Evolutionary conservation across 2,888 invertebrate species (phyloP).

Genomic region (Pristionchus fissidentatus): DNA sequence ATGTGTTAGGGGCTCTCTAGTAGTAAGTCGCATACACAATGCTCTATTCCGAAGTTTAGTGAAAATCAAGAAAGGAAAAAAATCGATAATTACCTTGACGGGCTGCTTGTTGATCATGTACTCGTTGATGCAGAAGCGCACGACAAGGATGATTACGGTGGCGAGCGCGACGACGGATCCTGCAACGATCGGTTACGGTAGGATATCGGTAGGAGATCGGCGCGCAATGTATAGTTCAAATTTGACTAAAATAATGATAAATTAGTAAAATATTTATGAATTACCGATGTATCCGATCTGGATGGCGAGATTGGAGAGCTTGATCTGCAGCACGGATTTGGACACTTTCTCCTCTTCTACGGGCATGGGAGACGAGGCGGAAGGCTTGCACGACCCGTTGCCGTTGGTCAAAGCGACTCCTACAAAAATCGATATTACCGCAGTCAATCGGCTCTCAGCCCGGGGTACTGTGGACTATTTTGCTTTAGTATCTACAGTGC

Average conservation of each 20-base stretch:
- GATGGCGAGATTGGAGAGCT: slow-evolving; percentile 73
- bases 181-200: too few relatives aligned
- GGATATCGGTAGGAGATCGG: too few relatives aligned
- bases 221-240: too few relatives aligned
- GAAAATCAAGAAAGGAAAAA: slow-evolving; percentile 32
- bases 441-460: too few relatives aligned
- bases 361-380: not conserved
- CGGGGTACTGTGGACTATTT: too few relatives aligned
- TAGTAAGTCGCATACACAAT: not conserved
- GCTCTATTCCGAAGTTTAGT: not conserved
- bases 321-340: slow-evolving; percentile 73
- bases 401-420: slow-evolving; percentile 22
- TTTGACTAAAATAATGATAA: slow-evolving; percentile 41
- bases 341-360: slow-evolving; percentile 51
- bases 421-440: not conserved
- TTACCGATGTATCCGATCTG: slow-evolving; percentile 75
- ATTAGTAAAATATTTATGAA: not conserved
- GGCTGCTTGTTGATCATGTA: slow-evolving; percentile 79
- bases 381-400: not conserved
- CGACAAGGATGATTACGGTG: slow-evolving; percentile 93
- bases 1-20: too few relatives aligned
- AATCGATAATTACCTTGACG: slow-evolving; percentile 54
- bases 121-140: slow-evolving; percentile 91
- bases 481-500: too few relatives aligned
- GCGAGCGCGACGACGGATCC: slow-evolving; percentile 95